Evolutionary conservation across 2,113 vertebrate genomes (phyloP).

Genomic region (Dipodomys merriami): DNA sequence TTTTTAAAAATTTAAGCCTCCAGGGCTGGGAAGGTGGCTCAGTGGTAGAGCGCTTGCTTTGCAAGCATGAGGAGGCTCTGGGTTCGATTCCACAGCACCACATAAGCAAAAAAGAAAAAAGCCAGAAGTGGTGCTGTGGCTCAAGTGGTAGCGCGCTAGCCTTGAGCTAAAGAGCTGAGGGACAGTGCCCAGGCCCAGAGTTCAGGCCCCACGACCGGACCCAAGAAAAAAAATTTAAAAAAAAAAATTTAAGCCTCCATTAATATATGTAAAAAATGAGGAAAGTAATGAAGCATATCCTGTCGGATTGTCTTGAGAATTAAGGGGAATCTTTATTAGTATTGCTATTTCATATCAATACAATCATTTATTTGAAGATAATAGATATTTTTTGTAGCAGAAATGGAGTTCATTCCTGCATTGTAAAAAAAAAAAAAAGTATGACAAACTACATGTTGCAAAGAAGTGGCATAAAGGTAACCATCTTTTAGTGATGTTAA

Average conservation of each 20-base stretch:
- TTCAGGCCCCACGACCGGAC: too few relatives aligned
- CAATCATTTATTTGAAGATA: constrained; percentile 1
- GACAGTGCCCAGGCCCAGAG: too few relatives aligned
- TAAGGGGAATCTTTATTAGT: background rate
- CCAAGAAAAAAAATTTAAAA: too few relatives aligned
- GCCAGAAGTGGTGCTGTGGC: too few relatives aligned
- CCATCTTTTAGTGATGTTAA: background rate
- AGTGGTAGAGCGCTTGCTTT: too few relatives aligned
- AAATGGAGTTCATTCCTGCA: background rate
- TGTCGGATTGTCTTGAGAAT: background rate
- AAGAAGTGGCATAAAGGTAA: constrained; percentile 13
- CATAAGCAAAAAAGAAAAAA: too few relatives aligned
- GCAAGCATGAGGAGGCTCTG: too few relatives aligned
- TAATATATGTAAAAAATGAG: constrained; percentile 14
- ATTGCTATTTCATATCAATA: background rate
- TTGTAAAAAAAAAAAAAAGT: background rate
- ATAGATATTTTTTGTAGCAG: background rate
- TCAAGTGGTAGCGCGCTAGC: too few relatives aligned
- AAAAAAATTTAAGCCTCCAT: background rate
- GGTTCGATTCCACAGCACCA: too few relatives aligned
- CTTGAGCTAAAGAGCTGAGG: too few relatives aligned
- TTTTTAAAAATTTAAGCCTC: constrained; percentile 20
- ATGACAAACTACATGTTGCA: background rate
- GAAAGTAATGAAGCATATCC: background rate
- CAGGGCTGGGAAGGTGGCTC: too few relatives aligned